phyloP scores from a whole-genome alignment of 2,797 vertebrate species.

The Mormyrus proboscirostris region DNA sequence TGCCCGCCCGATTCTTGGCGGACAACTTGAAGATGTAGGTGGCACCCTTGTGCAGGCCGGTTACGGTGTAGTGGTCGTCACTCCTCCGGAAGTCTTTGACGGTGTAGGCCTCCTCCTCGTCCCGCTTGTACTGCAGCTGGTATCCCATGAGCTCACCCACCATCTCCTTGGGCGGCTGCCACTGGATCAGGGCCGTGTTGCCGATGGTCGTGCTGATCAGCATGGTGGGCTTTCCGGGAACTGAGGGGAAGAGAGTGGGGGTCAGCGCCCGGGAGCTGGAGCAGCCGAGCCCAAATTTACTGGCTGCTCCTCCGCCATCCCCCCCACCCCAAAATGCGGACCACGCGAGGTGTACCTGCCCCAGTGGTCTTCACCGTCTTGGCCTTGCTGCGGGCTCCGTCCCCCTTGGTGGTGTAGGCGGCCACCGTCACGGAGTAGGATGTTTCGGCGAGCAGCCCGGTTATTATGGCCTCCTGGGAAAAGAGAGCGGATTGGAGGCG shows the following conservation, averaged over 20 bases:
- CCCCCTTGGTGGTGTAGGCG: constrained; percentile 88
- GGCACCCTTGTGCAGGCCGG: constrained; percentile 84
- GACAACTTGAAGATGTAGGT: constrained; percentile 84
- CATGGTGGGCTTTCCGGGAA: constrained; percentile 90
- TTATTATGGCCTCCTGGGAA: constrained; percentile 76
- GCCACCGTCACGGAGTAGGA: constrained; percentile 87
- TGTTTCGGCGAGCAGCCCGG: constrained; percentile 82
- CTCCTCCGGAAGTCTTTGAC: constrained; percentile 74
- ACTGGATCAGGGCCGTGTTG: constrained; percentile 93
- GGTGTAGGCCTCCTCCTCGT: constrained; percentile 75
- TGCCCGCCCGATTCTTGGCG: constrained; percentile 86
- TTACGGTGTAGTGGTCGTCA: constrained; percentile 88
- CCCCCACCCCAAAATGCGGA: neutral
- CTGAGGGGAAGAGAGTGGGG: constrained; percentile 44
- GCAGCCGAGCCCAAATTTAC: neutral
- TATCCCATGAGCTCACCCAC: constrained; percentile 88
- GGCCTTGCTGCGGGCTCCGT: constrained; percentile 88
- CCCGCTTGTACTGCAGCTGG: constrained; percentile 80
- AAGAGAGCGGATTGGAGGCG: neutral
- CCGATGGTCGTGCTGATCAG: constrained; percentile 91
- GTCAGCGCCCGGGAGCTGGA: neutral
- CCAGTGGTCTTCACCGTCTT: constrained; percentile 83
- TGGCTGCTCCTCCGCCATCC: neutral
- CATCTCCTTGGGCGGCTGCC: constrained; percentile 92
- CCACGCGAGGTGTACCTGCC: constrained; percentile 65